These are phyloP conservation scores for Apocheima hispidaria DNA, from an alignment of 2,888 invertebrate genomes.

Conservation along the genomic window DNA sequence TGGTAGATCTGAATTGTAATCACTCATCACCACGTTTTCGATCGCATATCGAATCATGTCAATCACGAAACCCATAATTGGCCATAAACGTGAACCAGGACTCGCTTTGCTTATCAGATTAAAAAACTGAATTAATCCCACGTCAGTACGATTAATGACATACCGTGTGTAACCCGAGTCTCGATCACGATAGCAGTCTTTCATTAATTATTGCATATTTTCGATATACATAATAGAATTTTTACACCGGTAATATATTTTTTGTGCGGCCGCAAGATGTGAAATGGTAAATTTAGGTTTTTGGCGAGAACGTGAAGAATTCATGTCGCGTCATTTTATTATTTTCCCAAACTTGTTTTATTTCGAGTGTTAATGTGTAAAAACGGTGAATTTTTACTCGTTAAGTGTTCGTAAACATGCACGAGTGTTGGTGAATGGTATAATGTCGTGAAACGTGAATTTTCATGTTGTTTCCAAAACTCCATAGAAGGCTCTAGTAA, in stretches of 20 bases:
- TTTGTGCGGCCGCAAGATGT: background rate
- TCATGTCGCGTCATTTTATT: no score
- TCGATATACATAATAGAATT: background rate
- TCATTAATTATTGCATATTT: slow-evolving; percentile 41
- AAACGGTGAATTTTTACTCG: no score
- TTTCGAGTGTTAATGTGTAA: no score
- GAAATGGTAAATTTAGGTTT: no score
- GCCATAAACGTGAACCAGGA: slow-evolving; percentile 25
- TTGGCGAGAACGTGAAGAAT: no score
- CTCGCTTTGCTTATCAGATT: slow-evolving; percentile 38
- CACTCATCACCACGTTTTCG: slow-evolving; percentile 1
- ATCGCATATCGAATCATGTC: slow-evolving; percentile 18
- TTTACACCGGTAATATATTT: slow-evolving; percentile 26
- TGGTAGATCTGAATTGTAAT: no score
- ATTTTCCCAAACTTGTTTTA: no score
- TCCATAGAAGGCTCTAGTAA: no score
- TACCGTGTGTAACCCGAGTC: slow-evolving; percentile 44
- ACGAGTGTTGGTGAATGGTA: no score
- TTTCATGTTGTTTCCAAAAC: no score
- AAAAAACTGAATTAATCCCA: slow-evolving; percentile 47
- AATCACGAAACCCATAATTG: slow-evolving; percentile 37
- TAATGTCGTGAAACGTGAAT: no score
- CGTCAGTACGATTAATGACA: slow-evolving; percentile 51
- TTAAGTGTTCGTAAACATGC: no score
- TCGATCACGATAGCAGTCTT: slow-evolving; percentile 38